A percentile compares a stretch with the other conserved stretches of the same genome.
These are phyloP conservation scores for Epistrophe eligans DNA, from an alignment of 2,888 invertebrate species.

Conservation along the genomic window DNA sequence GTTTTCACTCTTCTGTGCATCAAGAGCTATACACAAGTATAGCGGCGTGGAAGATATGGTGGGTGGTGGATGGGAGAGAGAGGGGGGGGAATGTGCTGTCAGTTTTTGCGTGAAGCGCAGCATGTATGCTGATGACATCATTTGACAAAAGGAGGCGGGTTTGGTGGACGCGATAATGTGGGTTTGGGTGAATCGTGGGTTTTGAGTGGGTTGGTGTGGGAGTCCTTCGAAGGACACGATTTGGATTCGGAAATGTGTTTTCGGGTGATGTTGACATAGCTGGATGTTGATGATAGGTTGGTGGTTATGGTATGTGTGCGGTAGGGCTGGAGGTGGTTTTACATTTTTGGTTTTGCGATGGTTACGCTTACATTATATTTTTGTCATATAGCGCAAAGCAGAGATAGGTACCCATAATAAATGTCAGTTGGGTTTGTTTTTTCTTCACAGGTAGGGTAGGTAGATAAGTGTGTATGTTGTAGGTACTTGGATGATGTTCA, in stretches of 20 bases:
- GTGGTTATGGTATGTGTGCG: conserved; percentile 48
- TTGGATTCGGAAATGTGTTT: conserved; percentile 65
- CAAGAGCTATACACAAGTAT: not conserved
- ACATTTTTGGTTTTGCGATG: conserved; percentile 22
- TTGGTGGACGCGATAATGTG: not conserved
- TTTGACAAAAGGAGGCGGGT: conserved; percentile 43
- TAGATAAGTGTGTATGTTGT: no score
- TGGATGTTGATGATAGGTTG: conserved; percentile 67
- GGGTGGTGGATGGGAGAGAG: not conserved
- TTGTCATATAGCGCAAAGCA: conserved; percentile 4
- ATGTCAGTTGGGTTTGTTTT: conserved; percentile 23
- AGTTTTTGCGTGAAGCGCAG: conserved; percentile 68
- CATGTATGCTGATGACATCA: conserved; percentile 70
- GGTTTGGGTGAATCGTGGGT: no score
- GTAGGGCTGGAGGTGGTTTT: conserved; percentile 42
- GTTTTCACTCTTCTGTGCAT: conserved; percentile 25
- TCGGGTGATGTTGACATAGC: conserved; percentile 61
- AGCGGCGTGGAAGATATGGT: not conserved
- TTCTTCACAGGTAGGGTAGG: not conserved
- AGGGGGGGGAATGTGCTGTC: not conserved
- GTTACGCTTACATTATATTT: conserved; percentile 25
- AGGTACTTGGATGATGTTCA: conserved; percentile 3
- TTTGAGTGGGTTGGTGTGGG: not conserved
- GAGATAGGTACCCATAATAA: conserved; percentile 23
- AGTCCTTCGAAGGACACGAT: conserved; percentile 45